Percentiles rank a stretch among this genome's conserved stretches.
phyloP scores from a whole-genome alignment of 2,113 vertebrate genomes.

The Castor canadensis region DNA sequence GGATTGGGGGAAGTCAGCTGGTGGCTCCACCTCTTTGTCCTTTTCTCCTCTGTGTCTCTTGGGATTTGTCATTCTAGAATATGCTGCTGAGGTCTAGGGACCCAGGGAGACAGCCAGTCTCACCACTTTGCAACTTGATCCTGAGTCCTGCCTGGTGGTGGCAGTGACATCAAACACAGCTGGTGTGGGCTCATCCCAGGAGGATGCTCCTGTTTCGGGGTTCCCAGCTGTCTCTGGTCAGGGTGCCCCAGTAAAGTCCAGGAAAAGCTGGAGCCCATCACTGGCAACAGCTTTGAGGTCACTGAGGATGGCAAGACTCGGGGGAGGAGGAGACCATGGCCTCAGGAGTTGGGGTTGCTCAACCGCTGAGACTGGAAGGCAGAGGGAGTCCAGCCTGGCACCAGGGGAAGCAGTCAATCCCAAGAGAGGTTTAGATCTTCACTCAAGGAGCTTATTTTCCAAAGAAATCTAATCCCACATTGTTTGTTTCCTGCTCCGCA shows the following conservation, averaged over 20 bases:
- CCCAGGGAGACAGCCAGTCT: constrained; percentile 41
- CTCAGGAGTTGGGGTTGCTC: neutral
- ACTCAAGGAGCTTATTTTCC: constrained; percentile 36
- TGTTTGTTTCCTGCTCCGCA: constrained; percentile 63
- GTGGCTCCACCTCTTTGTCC: neutral
- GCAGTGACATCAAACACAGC: neutral
- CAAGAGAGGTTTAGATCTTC: constrained; percentile 29
- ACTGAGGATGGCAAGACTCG: neutral
- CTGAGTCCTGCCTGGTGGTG: rapidly evolving
- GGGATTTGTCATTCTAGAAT: neutral
- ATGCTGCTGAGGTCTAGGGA: neutral
- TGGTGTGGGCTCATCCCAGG: neutral
- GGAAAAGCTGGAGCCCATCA: neutral
- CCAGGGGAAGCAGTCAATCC: neutral
- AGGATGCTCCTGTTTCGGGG: neutral
- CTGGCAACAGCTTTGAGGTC: constrained; percentile 39
- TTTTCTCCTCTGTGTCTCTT: neutral
- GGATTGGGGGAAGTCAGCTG: neutral
- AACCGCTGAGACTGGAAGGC: neutral
- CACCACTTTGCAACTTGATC: constrained; percentile 34
- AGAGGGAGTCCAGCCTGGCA: constrained; percentile 6
- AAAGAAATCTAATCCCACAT: constrained; percentile 61
- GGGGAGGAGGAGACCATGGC: neutral
- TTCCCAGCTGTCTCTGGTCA: constrained; percentile 21
- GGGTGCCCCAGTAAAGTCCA: neutral